phyloP scores from a whole-genome alignment of 2,888 invertebrate species.

The Geophilus truncorum region DNA sequence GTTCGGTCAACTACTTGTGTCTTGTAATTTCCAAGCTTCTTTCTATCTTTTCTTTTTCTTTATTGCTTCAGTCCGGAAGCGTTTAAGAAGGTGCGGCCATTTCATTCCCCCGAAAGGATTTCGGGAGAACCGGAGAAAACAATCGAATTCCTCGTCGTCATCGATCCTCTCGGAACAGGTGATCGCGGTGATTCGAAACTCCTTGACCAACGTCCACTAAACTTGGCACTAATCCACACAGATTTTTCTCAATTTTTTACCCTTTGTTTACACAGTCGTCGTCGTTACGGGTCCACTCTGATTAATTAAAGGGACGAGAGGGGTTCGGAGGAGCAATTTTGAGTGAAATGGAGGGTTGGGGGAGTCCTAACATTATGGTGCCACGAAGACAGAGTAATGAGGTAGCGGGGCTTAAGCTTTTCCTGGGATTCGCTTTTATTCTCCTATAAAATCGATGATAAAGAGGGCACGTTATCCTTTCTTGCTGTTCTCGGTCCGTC shows the following conservation, averaged over 20 bases:
- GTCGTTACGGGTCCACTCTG: too few relatives aligned
- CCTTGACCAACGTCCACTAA: too few relatives aligned
- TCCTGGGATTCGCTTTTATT: slow-evolving; percentile 16
- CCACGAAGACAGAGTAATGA: background rate
- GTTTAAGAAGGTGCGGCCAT: too few relatives aligned
- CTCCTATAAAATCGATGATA: slow-evolving; percentile 17
- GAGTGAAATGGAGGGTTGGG: background rate
- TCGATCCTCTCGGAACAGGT: background rate
- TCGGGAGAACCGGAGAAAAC: too few relatives aligned
- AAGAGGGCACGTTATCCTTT: background rate
- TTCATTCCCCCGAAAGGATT: too few relatives aligned
- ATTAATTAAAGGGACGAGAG: background rate
- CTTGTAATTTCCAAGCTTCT: background rate
- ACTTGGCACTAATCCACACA: background rate
- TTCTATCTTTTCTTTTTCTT: background rate
- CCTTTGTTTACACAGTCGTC: background rate
- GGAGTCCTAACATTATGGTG: too few relatives aligned
- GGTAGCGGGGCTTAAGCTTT: background rate
- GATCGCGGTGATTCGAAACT: background rate
- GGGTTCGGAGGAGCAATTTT: background rate
- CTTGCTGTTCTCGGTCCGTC: background rate
- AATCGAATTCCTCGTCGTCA: background rate
- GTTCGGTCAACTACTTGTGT: too few relatives aligned
- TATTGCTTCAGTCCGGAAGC: background rate
- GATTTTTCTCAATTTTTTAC: background rate